Evolutionary conservation across 2,113 vertebrate species (phyloP).

Genomic region (Microcebus jonahi): DNA sequence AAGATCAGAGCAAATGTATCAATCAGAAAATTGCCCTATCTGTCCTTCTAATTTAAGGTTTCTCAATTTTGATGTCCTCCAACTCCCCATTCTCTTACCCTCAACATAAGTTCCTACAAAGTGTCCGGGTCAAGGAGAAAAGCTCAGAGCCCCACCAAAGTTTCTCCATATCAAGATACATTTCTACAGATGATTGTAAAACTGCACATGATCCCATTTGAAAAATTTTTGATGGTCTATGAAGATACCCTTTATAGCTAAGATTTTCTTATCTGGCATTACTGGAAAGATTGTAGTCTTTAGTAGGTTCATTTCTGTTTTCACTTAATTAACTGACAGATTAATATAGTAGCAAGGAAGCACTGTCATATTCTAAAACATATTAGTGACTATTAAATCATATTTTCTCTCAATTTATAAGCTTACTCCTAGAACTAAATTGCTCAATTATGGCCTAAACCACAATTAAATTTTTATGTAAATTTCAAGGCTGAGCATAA

Average conservation of each 20-base stretch:
- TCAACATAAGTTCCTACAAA: not conserved
- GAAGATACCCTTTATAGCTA: not conserved
- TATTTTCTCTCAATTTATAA: not conserved
- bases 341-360: not conserved
- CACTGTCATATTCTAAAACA: not conserved
- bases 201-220: not conserved
- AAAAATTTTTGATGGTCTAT: not conserved
- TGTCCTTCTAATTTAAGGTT: not conserved
- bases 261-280: not conserved
- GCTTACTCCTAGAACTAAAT: not conserved
- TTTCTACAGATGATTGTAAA: not conserved
- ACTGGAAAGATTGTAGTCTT: not conserved
- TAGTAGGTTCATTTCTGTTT: not conserved
- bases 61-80: not conserved
- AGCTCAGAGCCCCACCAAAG: no score
- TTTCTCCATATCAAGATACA: not conserved
- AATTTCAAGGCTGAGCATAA: not conserved
- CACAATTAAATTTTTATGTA: slow-evolving; percentile 14
- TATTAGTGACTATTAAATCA: not conserved
- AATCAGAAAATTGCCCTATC: not conserved
- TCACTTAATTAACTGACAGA: not conserved
- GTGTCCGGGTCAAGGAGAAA: not conserved
- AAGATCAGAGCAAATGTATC: not conserved
- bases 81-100: not conserved
- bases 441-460: not conserved